Evolutionary conservation across 1,140 invertebrate species (phyloP), one percentile per base, ranked within the genome.

Genomic region (Scaptomyza pallida): DNA sequence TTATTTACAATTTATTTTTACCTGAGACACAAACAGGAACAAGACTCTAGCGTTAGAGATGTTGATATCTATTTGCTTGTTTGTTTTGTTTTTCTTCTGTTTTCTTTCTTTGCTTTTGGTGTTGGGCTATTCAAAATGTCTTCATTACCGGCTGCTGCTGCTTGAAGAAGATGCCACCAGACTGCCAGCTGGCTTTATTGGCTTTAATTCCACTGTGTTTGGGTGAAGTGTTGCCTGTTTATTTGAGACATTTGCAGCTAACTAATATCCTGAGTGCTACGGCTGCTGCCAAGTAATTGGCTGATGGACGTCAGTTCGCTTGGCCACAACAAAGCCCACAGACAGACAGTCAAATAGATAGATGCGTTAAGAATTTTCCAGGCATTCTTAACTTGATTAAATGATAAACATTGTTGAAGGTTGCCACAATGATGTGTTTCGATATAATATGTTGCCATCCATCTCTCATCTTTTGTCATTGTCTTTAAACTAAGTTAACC

Each of bases 1-100:
- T 86, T 85, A 86, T 85, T 85, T 85, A 85, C 81, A 81, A 86
- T 85, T 81, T 77, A 75, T 85, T 85, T 81, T 77, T 78, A 81
- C 77, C 73, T 74, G 72, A 60, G 72, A 50, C 30, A 48, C 45
- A 70, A 52, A 63, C 57, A 55, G 59, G 13, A 62, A 74, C 55
- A 57, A 37, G 41, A 43, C 47, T 35, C 13, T 17, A 48, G 17
- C 15, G 33, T 13, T 40, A 59, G 56, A 44, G 47, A 52, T 40
- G 40, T 55, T 67, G 71, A 72, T 71, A n/a, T 4, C 33, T 37
- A n/a, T 8, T n/a, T n/a, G 33, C 33, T 35, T 35, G 33, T 12
- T 35, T 4, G 5, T 30, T 2, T 2, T 37, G 33, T 37, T 37
- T 75, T 67, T n/a, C n/a, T n/a, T 59, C 80, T 82, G 69, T 55